Base-by-base conservation (phyloP, 2,888 invertebrate genomes). In the Adelphocoris suturalis region DNA sequence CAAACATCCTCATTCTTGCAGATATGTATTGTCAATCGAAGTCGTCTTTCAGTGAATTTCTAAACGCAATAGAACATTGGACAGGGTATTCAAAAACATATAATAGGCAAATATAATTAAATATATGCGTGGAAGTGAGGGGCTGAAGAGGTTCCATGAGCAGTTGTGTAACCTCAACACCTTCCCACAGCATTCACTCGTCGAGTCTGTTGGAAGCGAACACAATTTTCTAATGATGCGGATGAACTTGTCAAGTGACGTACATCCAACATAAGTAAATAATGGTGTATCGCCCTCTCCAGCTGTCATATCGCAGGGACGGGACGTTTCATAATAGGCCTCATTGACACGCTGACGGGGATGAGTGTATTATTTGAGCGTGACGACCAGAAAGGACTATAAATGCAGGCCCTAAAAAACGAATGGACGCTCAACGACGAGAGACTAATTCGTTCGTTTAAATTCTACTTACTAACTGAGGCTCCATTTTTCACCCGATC, bases 341-440 rank as follows among this genome's bases (percentile, higher is more conserved):
- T 61, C 68, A 68, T 68, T 68, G 68, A 68, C 68, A 68, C 68
- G 27, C 23, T 13, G 68, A 61, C 68, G 68, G 68, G 68, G 68
- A 68, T 68, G 68, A 68, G 68, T 68, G 23, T 23, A 68, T 68
- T 68, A 68, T 68, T 68, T 68, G 68, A 68, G 68, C 68, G 68
- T 68, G 68, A 68, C 68, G 68, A 68, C 23, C 68, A 68, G 68
- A 68, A 68, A 68, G 19, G 68, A 68, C 23, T 27, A 68, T 68
- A 68, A 68, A 27, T 68, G 68, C 23, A 23, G 9, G 27, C 68
- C 9, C 68, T 68, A 68, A 68, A 68, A 68, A 68, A 68, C 68
- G 68, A 68, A 68, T 23, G 9, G 23, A 7, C 23, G 23, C 23
- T 68, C 13, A 23, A 68, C 68, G 68, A 68, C 68, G 23, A 23